Base-by-base conservation (phyloP, 2,797 vertebrate genomes). In the Microcaecilia unicolor region DNA sequence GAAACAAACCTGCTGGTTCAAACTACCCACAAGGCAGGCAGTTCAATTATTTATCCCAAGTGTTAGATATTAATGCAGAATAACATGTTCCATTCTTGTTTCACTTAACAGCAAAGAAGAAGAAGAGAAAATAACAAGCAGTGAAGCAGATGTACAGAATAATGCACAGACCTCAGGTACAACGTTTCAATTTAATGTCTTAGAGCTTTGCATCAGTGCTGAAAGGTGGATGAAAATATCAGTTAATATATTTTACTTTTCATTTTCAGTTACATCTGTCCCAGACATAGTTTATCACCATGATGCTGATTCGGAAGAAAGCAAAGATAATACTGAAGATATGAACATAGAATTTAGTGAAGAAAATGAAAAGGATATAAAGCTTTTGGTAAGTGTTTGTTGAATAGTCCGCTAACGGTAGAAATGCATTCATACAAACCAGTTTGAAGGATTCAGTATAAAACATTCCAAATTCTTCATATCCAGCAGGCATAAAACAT, bases 311-410 rank as follows among this genome's bases (percentile, higher is more conserved):
- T 41, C 22, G 27, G 51, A 58, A 41, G 18, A 9, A 48, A 19
- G 21, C 46, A 44, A 55, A 36, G 46, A 68, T 62, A 72, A 69
- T 21, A 48, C 37, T 53, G 51, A 61, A 55, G 61, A 47, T 14
- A 56, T 58, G 64, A 65, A 59, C 29, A 51, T 20, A 39, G 46
- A 66, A 38, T 48, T 55, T 16, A 54, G 47, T 2, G 65, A 67
- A 55, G 62, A 64, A 42, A 61, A 72, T 59, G 72, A 75, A 51
- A 76, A 76, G 54, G 76, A 83, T 71, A 67, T 77, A 62, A 76
- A 78, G 29, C 38, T 74, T 43, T 69, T 72, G 78, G 83, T 85
- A 74, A 84, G 81, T 80, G 58, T 70, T n/a, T 69, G 55, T 41
- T 61, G 51, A 61, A 51, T 63, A 64, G 46, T 64, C 62, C 55